Conservation (phyloP, 2,113 vertebrate species). For the Psophia crepitans region DNA sequence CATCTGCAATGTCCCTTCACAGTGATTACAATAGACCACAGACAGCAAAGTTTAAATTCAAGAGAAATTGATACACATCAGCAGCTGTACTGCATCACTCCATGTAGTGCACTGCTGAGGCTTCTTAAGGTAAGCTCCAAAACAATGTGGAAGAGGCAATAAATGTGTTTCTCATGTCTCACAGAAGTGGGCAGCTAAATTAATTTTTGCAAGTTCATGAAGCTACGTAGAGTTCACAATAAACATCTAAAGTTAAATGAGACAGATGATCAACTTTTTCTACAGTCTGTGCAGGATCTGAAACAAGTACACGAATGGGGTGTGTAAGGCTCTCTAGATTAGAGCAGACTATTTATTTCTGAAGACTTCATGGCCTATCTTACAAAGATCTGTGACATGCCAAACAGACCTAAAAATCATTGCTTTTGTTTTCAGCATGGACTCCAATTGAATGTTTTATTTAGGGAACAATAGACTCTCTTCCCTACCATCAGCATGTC, state of each 20-base stretch:
- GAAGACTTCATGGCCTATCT: neutral
- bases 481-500: neutral
- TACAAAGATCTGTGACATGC: neutral
- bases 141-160: neutral
- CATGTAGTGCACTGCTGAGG: accelerated
- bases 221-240: neutral
- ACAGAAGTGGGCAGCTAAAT: neutral
- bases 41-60: neutral
- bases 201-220: neutral
- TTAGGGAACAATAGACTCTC: neutral
- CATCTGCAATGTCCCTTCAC: neutral
- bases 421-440: neutral
- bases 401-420: neutral
- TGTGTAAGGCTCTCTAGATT: neutral
- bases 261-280: neutral
- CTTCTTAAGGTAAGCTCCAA: neutral
- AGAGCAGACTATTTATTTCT: neutral
- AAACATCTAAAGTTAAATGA: neutral
- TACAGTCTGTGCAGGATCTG: neutral
- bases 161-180: neutral
- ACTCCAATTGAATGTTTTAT: neutral
- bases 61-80: neutral
- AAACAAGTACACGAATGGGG: neutral
- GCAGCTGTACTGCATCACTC: neutral
- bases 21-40: neutral